phyloP scores from a whole-genome alignment of 2,113 vertebrate genomes.

The Pagrus major region DNA sequence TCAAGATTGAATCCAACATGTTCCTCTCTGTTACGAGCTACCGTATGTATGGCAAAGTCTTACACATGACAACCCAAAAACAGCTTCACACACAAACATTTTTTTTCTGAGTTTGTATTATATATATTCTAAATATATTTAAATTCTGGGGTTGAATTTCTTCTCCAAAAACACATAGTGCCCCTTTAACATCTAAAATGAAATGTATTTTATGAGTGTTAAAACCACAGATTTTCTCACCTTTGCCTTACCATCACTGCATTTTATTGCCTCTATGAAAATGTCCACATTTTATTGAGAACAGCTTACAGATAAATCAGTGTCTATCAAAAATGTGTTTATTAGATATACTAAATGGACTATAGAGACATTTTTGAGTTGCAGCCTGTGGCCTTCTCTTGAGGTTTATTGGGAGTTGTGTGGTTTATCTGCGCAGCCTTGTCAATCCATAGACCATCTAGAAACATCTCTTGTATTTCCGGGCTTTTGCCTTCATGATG shows the following conservation, averaged over 20 bases:
- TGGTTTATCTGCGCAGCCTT: background rate
- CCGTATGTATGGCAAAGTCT: background rate
- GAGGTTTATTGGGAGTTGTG: background rate
- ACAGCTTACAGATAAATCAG: background rate
- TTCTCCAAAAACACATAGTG: too few species aligned
- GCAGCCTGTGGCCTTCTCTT: background rate
- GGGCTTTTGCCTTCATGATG: background rate
- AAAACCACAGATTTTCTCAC: background rate
- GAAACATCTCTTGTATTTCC: background rate
- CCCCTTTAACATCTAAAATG: too few species aligned
- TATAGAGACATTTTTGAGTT: background rate
- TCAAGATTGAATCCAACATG: background rate
- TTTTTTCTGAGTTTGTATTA: too few species aligned
- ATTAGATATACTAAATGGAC: background rate
- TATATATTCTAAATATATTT: too few species aligned
- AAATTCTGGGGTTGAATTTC: too few species aligned
- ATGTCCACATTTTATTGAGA: background rate
- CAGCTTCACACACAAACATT: background rate
- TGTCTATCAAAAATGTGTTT: background rate
- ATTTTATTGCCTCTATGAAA: background rate
- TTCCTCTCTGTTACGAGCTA: slow-evolving; percentile 13
- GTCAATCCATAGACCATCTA: background rate
- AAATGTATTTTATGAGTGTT: too few species aligned
- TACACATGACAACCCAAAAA: background rate
- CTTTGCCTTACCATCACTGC: background rate